Percentiles rank a stretch among this genome's conserved stretches.
These are phyloP conservation scores for Labeo catla DNA, from an alignment of 2,113 vertebrate genomes.

Conservation along the genomic window DNA sequence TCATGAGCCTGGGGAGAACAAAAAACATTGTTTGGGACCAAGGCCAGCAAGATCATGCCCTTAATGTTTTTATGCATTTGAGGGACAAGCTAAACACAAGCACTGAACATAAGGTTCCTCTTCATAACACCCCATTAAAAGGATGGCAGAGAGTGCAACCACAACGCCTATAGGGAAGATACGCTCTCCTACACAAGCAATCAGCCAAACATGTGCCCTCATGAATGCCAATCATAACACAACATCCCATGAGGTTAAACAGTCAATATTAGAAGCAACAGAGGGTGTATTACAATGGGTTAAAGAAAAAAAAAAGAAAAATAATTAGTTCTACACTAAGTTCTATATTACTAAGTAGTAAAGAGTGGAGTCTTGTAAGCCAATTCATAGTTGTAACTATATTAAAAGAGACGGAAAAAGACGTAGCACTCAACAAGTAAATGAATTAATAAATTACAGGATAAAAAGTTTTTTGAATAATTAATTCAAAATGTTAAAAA, in stretches of 20 bases:
- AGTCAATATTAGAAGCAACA: neutral
- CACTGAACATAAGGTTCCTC: neutral
- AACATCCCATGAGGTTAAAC: neutral
- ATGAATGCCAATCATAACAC: conserved; percentile 35
- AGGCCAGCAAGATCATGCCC: conserved; percentile 25
- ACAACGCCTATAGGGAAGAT: conserved; percentile 48
- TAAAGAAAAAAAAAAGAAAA: neutral
- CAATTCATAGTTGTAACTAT: neutral
- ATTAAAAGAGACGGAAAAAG: neutral
- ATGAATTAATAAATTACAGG: neutral
- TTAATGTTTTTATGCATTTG: conserved; percentile 26
- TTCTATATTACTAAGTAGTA: neutral
- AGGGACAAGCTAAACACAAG: conserved; percentile 4
- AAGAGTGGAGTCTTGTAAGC: neutral
- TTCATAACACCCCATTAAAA: neutral
- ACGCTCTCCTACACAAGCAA: conserved; percentile 37
- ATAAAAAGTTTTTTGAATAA: neutral
- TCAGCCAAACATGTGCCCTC: conserved; percentile 28
- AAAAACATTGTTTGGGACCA: neutral
- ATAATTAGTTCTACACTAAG: no score
- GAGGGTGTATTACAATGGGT: neutral
- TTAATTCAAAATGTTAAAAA: neutral
- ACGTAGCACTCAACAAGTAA: neutral
- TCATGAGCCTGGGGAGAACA: neutral
- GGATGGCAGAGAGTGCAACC: neutral